Conservation (phyloP, 2,797 vertebrate genomes). For the Tauraco hartlaubi region DNA sequence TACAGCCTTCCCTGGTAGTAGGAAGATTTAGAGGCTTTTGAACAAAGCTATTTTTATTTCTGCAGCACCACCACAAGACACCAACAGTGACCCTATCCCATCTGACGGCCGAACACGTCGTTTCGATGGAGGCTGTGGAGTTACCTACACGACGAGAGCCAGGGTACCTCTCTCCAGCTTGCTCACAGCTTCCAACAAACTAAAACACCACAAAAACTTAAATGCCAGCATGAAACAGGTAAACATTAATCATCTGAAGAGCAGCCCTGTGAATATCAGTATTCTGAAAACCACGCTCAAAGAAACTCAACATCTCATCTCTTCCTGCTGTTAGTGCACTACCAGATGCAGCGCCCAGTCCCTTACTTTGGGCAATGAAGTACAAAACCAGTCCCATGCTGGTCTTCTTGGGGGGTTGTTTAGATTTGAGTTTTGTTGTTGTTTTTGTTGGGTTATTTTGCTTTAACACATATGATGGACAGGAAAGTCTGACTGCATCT, state of each 20-base stretch:
- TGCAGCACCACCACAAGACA: slow-evolving; percentile 18
- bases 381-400: not conserved
- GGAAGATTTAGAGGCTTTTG: slow-evolving; percentile 66
- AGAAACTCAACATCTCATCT: rapidly evolving
- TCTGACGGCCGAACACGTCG: not conserved
- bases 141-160: not conserved
- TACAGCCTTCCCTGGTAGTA: slow-evolving; percentile 59
- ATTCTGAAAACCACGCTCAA: not conserved
- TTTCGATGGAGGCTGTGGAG: not conserved
- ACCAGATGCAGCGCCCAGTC: rapidly evolving
- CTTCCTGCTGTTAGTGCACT: rapidly evolving
- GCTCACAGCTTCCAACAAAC: not conserved
- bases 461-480: not conserved
- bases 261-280: not conserved
- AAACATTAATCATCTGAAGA: not conserved
- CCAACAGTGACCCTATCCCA: slow-evolving; percentile 19
- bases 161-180: not conserved
- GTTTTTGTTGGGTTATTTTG: not conserved
- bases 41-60: slow-evolving; percentile 75
- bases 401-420: no score
- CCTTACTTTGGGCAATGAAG: not conserved
- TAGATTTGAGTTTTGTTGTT: not conserved
- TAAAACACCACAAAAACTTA: not conserved
- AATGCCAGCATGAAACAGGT: not conserved
- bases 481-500: not conserved